Base-by-base conservation (phyloP, 1,140 invertebrate species). In the Halyomorpha halys region DNA sequence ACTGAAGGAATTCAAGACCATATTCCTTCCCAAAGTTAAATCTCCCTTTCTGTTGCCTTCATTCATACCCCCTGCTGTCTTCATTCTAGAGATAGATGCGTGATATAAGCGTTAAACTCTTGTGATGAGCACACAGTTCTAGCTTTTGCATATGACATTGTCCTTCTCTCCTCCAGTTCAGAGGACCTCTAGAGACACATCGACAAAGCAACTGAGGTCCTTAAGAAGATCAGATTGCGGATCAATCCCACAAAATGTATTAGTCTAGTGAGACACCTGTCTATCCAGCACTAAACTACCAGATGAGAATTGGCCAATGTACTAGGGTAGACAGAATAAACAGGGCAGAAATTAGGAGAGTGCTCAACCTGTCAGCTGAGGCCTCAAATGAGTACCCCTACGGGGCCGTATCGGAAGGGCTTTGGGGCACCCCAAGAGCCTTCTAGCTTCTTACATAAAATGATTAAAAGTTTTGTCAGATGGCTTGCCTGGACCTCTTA, bases 11-110 rank as follows among this genome's bases (percentile, higher is more conserved):
- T 67, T 69, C 18, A 62, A 6, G 4, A 75, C 72, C 9, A 66
- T 75, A 0, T 66, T 76, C 0, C 61, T 74, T 4, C 67, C 70
- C 27, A 75, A 76, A 21, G 72, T 73, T n/a, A 70, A 71, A 3
- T 67, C 69, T 27, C n/a, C 44, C 11, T 63, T 63, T 11, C 67
- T 16, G 45, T 2, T 47, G 13, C 3, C 44, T 16, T 16, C 16
- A n/a, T n/a, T n/a, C n/a, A n/a, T n/a, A n/a, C n/a, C n/a, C n/a
- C n/a, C n/a, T n/a, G n/a, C n/a, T n/a, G n/a, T 16, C 44, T 44
- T 44, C 44, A 44, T 11, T 16, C 9, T 44, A 16, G 44, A 11
- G 16, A 44, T 44, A 44, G 16, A 44, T 16, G 16, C 44, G 16
- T 44, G 8, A 8, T 44, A 8, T 8, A 44, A 44, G 16, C 8